Evolutionary conservation across 2,113 vertebrate genomes (phyloP).

Genomic region (Ictalurus furcatus): DNA sequence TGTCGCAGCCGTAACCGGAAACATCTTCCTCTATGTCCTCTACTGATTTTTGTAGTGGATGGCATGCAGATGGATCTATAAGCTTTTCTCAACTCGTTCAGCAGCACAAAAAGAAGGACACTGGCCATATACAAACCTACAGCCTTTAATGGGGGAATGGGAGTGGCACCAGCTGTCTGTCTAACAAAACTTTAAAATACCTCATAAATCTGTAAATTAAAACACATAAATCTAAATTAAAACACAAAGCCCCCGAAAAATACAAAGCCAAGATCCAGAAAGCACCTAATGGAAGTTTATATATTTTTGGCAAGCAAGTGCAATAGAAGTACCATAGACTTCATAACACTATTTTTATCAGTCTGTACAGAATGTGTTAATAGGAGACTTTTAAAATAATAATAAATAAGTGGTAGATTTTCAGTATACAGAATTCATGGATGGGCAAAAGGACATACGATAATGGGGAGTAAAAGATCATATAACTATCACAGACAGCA

Average conservation of each 20-base stretch:
- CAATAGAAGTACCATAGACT: neutral
- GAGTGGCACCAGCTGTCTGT: conserved; percentile 60
- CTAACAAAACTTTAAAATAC: conserved; percentile 24
- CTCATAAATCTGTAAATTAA: conserved; percentile 18
- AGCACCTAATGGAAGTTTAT: neutral
- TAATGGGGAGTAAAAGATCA: neutral
- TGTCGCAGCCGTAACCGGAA: neutral
- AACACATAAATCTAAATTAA: neutral
- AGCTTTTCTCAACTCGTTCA: neutral
- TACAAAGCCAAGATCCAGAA: neutral
- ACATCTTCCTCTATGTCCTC: neutral
- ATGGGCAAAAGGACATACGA: neutral
- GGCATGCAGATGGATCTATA: conserved; percentile 52
- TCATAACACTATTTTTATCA: neutral
- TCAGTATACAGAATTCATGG: neutral
- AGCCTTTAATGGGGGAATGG: conserved; percentile 52
- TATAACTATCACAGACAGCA: neutral
- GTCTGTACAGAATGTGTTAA: neutral
- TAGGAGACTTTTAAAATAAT: too few species aligned
- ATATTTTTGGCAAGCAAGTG: neutral
- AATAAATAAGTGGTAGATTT: neutral
- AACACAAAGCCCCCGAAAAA: neutral
- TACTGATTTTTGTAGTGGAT: neutral
- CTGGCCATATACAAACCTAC: conserved; percentile 56
- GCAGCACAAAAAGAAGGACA: conserved; percentile 56